A percentile compares a stretch with the other conserved stretches of the same genome.
phyloP scores from a whole-genome alignment of 2,888 invertebrate genomes.

The Leucophenga maculata region DNA sequence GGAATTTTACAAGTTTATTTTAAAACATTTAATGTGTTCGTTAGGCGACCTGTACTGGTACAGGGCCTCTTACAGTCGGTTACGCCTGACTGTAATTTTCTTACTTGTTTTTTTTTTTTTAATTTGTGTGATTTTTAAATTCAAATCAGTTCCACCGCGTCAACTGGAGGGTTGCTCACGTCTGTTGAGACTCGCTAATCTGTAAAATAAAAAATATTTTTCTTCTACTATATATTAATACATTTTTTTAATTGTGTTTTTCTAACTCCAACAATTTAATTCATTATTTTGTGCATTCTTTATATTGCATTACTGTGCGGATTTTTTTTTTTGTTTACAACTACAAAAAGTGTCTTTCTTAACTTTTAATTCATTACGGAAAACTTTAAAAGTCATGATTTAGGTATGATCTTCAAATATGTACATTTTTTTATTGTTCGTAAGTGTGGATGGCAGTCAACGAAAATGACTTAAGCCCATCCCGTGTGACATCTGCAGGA shows the following conservation, averaged over 20 bases:
- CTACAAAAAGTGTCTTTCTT: not conserved
- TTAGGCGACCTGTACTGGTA: no score
- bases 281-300: not conserved
- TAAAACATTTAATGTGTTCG: no score
- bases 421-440: not conserved
- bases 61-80: not conserved
- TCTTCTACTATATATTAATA: not conserved
- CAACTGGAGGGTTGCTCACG: not conserved
- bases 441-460: no score
- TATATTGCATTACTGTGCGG: not conserved
- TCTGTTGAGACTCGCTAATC: not conserved
- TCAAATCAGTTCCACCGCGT: not conserved
- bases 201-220: not conserved
- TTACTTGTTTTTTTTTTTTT: constrained; percentile 1
- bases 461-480: no score
- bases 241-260: not conserved
- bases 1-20: no score
- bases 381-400: no score
- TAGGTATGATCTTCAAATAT: no score
- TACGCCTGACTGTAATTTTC: not conserved
- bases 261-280: not conserved
- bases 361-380: not conserved
- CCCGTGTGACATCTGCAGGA: no score
- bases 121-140: constrained; percentile 17
- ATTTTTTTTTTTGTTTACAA: no score